Conservation (phyloP, 2,888 invertebrate genomes). For the Nemotelus nigrinus region DNA sequence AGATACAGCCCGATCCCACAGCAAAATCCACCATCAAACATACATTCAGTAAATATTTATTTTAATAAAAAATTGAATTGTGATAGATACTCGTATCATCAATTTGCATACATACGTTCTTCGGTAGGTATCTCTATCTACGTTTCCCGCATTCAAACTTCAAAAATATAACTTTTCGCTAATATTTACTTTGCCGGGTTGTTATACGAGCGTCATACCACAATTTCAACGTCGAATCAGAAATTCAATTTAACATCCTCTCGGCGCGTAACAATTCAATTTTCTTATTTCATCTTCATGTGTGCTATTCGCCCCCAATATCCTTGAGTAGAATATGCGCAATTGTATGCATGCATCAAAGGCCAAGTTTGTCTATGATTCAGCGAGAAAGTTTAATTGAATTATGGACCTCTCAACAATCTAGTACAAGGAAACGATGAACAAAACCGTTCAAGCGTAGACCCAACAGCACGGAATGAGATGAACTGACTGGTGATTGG, state of each 20-base stretch:
- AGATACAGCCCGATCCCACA: background rate
- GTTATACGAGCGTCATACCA: slow-evolving; percentile 10
- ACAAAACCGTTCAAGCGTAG: too few relatives aligned
- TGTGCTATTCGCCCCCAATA: background rate
- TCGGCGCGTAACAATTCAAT: slow-evolving; percentile 32
- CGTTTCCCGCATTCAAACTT: slow-evolving; percentile 1
- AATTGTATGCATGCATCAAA: background rate
- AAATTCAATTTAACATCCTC: slow-evolving; percentile 35
- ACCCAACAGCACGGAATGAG: too few relatives aligned
- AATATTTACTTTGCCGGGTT: slow-evolving; percentile 33
- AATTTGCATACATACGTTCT: slow-evolving; percentile 26
- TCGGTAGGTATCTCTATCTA: background rate
- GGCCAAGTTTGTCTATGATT: slow-evolving; percentile 12
- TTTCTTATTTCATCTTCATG: slow-evolving; percentile 22
- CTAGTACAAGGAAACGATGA: too few relatives aligned
- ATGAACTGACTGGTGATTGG: too few relatives aligned
- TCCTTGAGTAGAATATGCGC: background rate
- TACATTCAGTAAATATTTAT: slow-evolving; percentile 9
- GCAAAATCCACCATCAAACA: background rate
- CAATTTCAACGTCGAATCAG: slow-evolving; percentile 33
- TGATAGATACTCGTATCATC: background rate
- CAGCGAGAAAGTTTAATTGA: slow-evolving; percentile 38
- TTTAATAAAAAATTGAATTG: slow-evolving; percentile 5
- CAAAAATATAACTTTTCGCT: slow-evolving; percentile 23
- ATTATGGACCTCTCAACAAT: background rate